A percentile compares a stretch with the other conserved stretches of the same genome.
Conservation (phyloP, 2,797 vertebrate genomes). For the Crypturellus tataupa region DNA sequence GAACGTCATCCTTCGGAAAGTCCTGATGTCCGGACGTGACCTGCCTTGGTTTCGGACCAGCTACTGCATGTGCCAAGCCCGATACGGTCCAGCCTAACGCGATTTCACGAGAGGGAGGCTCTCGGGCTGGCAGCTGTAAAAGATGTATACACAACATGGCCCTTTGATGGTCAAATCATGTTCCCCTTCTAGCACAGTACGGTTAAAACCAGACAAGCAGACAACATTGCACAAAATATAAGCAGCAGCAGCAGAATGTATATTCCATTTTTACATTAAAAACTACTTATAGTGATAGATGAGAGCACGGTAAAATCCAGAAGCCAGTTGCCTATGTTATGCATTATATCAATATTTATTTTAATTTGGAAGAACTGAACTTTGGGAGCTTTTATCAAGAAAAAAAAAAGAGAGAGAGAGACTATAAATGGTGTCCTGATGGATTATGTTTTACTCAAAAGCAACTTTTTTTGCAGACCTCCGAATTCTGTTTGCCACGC, state of each 20-base stretch:
- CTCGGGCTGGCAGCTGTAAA: background rate
- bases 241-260: conserved; percentile 30
- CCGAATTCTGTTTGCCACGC: conserved; percentile 48
- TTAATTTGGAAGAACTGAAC: conserved; percentile 33
- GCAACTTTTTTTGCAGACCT: conserved; percentile 48
- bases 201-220: conserved; percentile 7
- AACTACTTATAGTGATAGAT: conserved; percentile 51
- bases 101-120: background rate
- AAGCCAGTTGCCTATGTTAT: conserved; percentile 23
- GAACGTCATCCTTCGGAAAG: background rate
- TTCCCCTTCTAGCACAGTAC: background rate
- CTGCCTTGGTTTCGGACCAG: background rate
- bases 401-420: background rate
- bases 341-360: conserved; percentile 60
- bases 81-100: background rate
- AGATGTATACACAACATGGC: fast-evolving
- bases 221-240: background rate
- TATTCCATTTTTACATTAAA: conserved; percentile 52
- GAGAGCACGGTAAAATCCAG: background rate
- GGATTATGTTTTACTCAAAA: conserved; percentile 18
- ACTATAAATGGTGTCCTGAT: conserved; percentile 17
- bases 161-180: background rate
- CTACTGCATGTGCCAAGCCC: background rate
- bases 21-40: background rate
- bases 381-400: conserved; percentile 40